Base-by-base conservation (phyloP, 2,113 vertebrate genomes). In the Triplophysa rosa region DNA sequence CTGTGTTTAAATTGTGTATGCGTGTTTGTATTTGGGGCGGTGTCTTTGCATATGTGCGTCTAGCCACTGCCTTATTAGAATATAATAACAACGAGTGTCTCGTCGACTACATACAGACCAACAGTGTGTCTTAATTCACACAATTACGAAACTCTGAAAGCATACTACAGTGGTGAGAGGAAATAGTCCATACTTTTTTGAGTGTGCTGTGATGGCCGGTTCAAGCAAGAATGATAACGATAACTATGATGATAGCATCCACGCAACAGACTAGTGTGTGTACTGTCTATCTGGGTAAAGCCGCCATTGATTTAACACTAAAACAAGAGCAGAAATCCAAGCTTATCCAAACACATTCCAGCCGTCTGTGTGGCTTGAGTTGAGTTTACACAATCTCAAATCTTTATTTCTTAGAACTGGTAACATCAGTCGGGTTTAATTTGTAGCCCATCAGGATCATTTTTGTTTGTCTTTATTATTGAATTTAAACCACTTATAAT, bases 341-440 rank as follows among this genome's bases (percentile, higher is more conserved):
- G 33, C 45, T 47, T 23, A 68, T 68, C 42, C 21, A 24, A 23
- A 47, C n/a, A 23, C 66, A 68, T 68, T 68, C 67, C 67, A 68
- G 67, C 10, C 67, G 14, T 65, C 63, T 65, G 14, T 54, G 49
- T 17, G 5, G 4, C 14, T 14, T 54, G 3, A 6, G 49, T 14
- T 17, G 14, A 54, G 17, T 54, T 17, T 54, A 17, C 62, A 33
- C 16, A 37, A 11, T 19, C 64, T 2, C 64, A 13, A 54, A 17
- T 54, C 17, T 6, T 16, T 4, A 54, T 54, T 54, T 54, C 49
- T 17, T 5, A 17, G 49, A 17, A 54, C 17, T 54, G 49, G 14
- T 17, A 54, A 54, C 14, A 54, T 5, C 14, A 54, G 14, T 54
- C 42, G 0, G 33, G 7, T 37, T 37, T 37, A 37, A 37, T 37